Evolutionary conservation across 1,140 invertebrate species (phyloP).

Genomic region (Danaus plexippus): DNA sequence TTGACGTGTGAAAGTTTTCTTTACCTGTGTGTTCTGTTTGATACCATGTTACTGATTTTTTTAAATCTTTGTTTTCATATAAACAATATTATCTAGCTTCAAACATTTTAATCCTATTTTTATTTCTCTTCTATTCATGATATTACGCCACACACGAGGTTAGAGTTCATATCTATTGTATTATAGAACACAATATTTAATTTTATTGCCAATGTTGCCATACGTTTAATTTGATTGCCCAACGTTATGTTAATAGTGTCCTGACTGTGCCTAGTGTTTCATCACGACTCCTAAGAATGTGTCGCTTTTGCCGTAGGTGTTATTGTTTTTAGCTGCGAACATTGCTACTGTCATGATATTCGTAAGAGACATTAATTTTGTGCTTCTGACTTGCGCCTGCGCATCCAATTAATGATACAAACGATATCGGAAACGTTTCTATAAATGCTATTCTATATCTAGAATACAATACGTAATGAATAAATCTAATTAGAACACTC

Average conservation of each 20-base stretch:
- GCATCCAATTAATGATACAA: no score
- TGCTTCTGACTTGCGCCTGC: no score
- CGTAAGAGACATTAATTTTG: no score
- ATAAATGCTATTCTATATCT: no score
- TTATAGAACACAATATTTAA: slow-evolving; percentile 7
- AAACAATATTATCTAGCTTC: not conserved
- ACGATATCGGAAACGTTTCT: no score
- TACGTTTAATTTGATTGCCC: slow-evolving; percentile 15
- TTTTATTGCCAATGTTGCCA: not conserved
- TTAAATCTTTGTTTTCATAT: slow-evolving; percentile 11
- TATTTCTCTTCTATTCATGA: not conserved
- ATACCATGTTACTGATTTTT: no score
- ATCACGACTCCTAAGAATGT: slow-evolving; percentile 24
- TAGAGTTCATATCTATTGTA: slow-evolving; percentile 9
- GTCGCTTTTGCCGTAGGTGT: slow-evolving; percentile 22
- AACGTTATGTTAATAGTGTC: slow-evolving; percentile 25
- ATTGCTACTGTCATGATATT: slow-evolving; percentile 11
- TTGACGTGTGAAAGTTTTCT: no score
- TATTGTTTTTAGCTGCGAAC: slow-evolving; percentile 25
- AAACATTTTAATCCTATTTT: not conserved
- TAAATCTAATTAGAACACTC: no score
- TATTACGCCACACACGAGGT: not conserved
- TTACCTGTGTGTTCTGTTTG: no score
- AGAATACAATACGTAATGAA: no score
- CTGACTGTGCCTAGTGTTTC: slow-evolving; percentile 14